Percentiles rank a stretch among this genome's conserved stretches.
These are phyloP conservation scores for Meleagris gallopavo DNA, from an alignment of 2,113 vertebrate species.

Conservation along the genomic window DNA sequence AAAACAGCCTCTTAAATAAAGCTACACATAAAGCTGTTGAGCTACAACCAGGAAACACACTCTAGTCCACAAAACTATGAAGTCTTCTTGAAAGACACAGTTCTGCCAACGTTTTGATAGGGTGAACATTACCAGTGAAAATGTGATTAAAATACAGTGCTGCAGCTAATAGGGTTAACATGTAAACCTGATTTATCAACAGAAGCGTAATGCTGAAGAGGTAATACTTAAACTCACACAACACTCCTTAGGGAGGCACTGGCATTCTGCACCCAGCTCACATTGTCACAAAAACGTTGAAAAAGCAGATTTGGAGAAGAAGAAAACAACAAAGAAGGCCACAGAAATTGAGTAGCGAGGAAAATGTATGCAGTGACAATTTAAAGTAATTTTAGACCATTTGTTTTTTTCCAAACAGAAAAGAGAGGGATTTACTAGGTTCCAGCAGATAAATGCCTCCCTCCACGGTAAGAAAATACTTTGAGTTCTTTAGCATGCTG, in stretches of 20 bases:
- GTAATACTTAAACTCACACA: neutral
- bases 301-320: neutral
- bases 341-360: neutral
- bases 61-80: neutral
- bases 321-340: neutral
- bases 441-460: neutral
- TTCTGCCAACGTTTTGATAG: neutral
- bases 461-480: conserved; percentile 13
- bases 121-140: neutral
- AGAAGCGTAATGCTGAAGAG: neutral
- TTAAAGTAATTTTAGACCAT: neutral
- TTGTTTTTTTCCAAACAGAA: neutral
- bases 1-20: neutral
- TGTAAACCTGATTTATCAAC: neutral
- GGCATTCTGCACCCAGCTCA: neutral
- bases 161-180: neutral
- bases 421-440: neutral
- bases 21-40: neutral
- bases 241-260: neutral
- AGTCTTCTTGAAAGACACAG: neutral
- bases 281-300: neutral
- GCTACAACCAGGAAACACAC: neutral
- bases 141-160: neutral
- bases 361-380: neutral
- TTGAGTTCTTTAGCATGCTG: neutral